Percentiles rank a stretch among this genome's conserved stretches.
Conservation (phyloP, 2,113 vertebrate genomes). For the Felis catus region F.catus_Fca126_mat1.0 CM031426.1:26558001-26558500, state of each 20-base stretch:
- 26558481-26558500: too few relatives aligned
- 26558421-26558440: too few relatives aligned
- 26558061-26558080: background rate
- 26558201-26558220: background rate
- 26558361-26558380: background rate
- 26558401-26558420: background rate
- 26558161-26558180: background rate
- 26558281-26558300: background rate
- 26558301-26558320: background rate
- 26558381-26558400: background rate
- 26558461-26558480: too few relatives aligned
- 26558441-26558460: too few relatives aligned
- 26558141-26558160: background rate
- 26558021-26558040: background rate
- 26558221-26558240: background rate
- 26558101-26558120: background rate
- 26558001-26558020: background rate
- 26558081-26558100: background rate
- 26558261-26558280: background rate
- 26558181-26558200: background rate
- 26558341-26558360: background rate
- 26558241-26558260: constrained; percentile 22
- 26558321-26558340: background rate
- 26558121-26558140: background rate
- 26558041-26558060: background rate